Evolutionary conservation across 2,797 vertebrate species (phyloP), one percentile per base, ranked within the genome.

Genomic region (Bufotes viridis): DNA sequence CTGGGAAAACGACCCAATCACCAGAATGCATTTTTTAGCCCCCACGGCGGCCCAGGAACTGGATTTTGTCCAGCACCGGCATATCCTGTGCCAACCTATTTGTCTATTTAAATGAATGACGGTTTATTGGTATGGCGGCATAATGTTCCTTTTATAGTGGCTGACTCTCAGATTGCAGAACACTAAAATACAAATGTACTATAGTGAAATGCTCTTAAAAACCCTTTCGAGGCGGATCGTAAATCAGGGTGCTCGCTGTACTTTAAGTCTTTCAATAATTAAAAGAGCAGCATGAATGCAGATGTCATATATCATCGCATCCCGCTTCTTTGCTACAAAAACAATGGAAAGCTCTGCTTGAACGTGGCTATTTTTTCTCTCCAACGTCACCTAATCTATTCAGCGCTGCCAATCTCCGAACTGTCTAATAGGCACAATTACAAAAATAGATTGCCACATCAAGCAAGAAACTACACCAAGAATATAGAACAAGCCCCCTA

Each of bases 211-310:
- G 58, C 67, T 89, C 83, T 75, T 85, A 81, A 89, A 79, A 79
- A 67, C 26, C 69, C 65, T 80, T 81, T 89, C 75, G 82, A 57
- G 82, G 8, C 58, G 34, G 60, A 49, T 24, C 49, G 57, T 89
- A 85, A 89, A 85, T 85, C 83, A 81, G 65, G 55, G 20, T n/a
- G 57, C 78, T 81, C 22, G 69, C 34, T 85, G 65, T 85, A 78
- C 75, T 81, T 81, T 75, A 85, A 85, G 58, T 65, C 78, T 81
- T 89, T 89, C 78, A 89, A 89, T 89, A 89, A 89, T 89, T 89
- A 85, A 89, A 86, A 69, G 63, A 89, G 29, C 87, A 61, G 82
- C 70, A 53, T 69, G 82, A 72, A 63, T 85, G 78, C 86, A 87
- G 72, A 69, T 60, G 58, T 53, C 58, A 82, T 75, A 69, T 34